Evolutionary conservation across 2,888 invertebrate genomes (phyloP).

Genomic region (Ophonus ardosiacus): DNA sequence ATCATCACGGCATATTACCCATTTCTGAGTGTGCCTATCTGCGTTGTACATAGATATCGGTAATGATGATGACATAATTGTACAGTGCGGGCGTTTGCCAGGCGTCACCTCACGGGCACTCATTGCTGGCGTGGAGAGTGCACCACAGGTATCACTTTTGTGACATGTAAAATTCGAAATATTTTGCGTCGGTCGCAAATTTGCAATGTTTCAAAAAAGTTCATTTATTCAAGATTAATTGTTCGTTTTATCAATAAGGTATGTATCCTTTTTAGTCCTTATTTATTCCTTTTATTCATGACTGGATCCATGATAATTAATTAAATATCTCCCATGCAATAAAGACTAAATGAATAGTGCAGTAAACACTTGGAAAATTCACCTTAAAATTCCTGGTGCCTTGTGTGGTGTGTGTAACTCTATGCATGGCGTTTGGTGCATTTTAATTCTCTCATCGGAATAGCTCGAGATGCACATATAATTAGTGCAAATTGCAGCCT

Average conservation of each 20-base stretch:
- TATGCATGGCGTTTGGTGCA: constrained; percentile 61
- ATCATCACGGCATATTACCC: too few relatives aligned
- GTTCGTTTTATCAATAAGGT: constrained; percentile 52
- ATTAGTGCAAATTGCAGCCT: constrained; percentile 63
- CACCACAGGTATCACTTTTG: too few relatives aligned
- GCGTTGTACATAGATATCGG: too few relatives aligned
- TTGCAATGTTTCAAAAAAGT: too few relatives aligned
- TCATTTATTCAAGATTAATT: constrained; percentile 58
- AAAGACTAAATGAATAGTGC: constrained; percentile 63
- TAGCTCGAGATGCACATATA: constrained; percentile 56
- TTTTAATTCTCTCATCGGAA: constrained; percentile 59
- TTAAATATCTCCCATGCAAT: constrained; percentile 58
- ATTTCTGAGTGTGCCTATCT: too few relatives aligned
- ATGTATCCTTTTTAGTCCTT: constrained; percentile 46
- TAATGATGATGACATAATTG: too few relatives aligned
- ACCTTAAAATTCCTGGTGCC: constrained; percentile 59
- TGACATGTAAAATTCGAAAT: too few relatives aligned
- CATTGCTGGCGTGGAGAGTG: too few relatives aligned
- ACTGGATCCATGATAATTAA: constrained; percentile 59
- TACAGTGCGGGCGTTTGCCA: too few relatives aligned
- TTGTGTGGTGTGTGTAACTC: constrained; percentile 41
- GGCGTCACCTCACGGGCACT: too few relatives aligned
- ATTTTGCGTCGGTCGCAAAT: too few relatives aligned
- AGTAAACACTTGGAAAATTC: constrained; percentile 62
- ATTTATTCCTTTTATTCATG: constrained; percentile 54